Base-by-base conservation (phyloP, 2,888 invertebrate genomes). In the Oconnorella tubifera region DNA sequence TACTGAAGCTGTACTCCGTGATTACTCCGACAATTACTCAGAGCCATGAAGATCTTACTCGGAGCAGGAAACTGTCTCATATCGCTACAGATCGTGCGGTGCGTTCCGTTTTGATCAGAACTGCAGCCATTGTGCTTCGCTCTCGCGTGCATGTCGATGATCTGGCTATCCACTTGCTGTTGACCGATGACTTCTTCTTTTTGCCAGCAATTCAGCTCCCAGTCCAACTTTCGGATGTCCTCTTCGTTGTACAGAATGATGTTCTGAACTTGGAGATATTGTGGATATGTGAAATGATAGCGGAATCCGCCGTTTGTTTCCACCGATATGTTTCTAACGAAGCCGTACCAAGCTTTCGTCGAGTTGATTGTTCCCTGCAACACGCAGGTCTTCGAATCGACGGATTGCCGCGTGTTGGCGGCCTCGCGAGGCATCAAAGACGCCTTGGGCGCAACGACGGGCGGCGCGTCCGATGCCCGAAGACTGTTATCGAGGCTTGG, bases 341-440 rank as follows among this genome's bases (percentile, higher is more conserved):
- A 71, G 23, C 71, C 71, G 58, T 62, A 63, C 71, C 71, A 71
- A 50, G 50, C 61, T n/a, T 64, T 56, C n/a, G 69, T 53, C 19
- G 70, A 65, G 59, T 70, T 70, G 10, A 71, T 55, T 31, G 56
- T 59, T 3, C 71, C 71, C 27, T 65, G 59, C 33, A 67, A 55
- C n/a, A 67, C 57, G 59, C 71, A 71, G 10, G 33, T 48, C 28
- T 56, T 31, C 53, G 59, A 31, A 28, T 60, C 63, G 10, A 49
- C 49, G 23, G 50, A 23, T 10, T 63, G 66, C 48, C 29, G 61
- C 28, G 40, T 29, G 31, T 60, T 32, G 14, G 50, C 28, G 10
- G 55, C 62, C 48, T 66, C 58, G 14, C 66, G 32, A 1, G 66
- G 66, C 19, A 61, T 66, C 19, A 63, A 49, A 14, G 62, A 53